Percentiles rank a stretch among this genome's conserved stretches.
Conservation (phyloP, 2,797 vertebrate species). For the Hybognathus amarus region DNA sequence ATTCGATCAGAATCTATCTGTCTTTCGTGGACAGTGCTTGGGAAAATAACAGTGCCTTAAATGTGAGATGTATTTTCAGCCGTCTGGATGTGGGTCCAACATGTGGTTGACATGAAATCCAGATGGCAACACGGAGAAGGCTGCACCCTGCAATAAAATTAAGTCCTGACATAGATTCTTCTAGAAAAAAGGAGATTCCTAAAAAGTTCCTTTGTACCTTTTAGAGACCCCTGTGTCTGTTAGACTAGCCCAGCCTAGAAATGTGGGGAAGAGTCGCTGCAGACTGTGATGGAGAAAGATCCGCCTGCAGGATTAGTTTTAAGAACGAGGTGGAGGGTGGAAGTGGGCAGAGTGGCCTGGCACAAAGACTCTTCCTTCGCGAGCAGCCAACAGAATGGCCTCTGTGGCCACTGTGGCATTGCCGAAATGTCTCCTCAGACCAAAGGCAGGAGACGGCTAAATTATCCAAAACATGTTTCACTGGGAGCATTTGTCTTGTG, state of each 20-base stretch:
- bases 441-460: slow-evolving; percentile 61
- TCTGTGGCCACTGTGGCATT: slow-evolving; percentile 69
- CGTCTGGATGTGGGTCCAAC: slow-evolving; percentile 63
- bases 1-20: slow-evolving; percentile 57
- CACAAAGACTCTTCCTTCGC: slow-evolving; percentile 68
- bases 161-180: slow-evolving; percentile 59
- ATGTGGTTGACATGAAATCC: slow-evolving; percentile 66
- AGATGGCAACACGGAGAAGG: slow-evolving; percentile 59
- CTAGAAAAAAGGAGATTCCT: slow-evolving; percentile 56
- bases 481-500: slow-evolving; percentile 39
- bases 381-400: slow-evolving; percentile 70
- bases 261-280: slow-evolving; percentile 64
- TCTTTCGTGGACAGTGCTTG: slow-evolving; percentile 53
- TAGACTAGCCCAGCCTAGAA: slow-evolving; percentile 60
- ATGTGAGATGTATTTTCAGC: slow-evolving; percentile 62
- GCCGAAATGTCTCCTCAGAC: slow-evolving; percentile 69
- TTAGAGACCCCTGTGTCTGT: slow-evolving; percentile 25
- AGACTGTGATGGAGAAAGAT: slow-evolving; percentile 70
- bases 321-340: slow-evolving; percentile 71
- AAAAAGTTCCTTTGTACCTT: slow-evolving; percentile 56
- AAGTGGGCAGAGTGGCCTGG: slow-evolving; percentile 73
- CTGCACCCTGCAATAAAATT: slow-evolving; percentile 61
- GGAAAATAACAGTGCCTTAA: slow-evolving; percentile 57
- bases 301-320: slow-evolving; percentile 69
- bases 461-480: slow-evolving; percentile 56